Evolutionary conservation across 2,888 invertebrate genomes (phyloP).

Genomic region (Psylliodes chrysocephalus): DNA sequence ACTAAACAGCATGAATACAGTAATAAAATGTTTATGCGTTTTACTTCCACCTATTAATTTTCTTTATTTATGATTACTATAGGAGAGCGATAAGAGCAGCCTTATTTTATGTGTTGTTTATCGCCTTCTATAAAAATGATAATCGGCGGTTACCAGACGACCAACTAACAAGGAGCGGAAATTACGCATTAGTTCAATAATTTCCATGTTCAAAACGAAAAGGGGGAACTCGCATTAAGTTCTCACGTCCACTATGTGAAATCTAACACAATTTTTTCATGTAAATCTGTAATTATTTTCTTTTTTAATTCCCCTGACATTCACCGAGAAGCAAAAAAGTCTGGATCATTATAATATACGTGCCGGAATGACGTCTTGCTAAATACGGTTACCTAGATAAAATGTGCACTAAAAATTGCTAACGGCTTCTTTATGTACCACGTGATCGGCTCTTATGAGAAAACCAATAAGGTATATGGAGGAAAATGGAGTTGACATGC

Average conservation of each 20-base stretch:
- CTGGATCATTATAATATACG: background rate
- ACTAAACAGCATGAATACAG: background rate
- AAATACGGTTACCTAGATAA: no score
- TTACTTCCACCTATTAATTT: slow-evolving; percentile 12
- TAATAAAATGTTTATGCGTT: background rate
- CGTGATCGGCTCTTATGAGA: no score
- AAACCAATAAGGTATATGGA: no score
- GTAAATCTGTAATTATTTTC: slow-evolving; percentile 19
- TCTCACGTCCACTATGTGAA: slow-evolving; percentile 44
- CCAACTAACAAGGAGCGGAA: slow-evolving; percentile 53
- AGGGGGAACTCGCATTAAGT: slow-evolving; percentile 36
- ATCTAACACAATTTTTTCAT: slow-evolving; percentile 9
- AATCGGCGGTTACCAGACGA: slow-evolving; percentile 2
- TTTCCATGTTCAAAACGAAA: slow-evolving; percentile 53
- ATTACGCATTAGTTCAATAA: slow-evolving; percentile 56
- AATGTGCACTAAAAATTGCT: no score
- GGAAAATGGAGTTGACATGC: no score
- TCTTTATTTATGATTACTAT: background rate
- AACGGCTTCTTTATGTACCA: no score
- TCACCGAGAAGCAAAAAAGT: background rate
- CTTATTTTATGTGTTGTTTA: slow-evolving; percentile 7
- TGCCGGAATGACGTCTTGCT: no score
- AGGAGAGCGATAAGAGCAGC: background rate
- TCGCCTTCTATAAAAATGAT: slow-evolving; percentile 12
- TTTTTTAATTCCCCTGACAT: background rate